A percentile compares a stretch with the other conserved stretches of the same genome.
Evolutionary conservation across 2,113 vertebrate genomes (phyloP).

Genomic region (Mugil cephalus): DNA sequence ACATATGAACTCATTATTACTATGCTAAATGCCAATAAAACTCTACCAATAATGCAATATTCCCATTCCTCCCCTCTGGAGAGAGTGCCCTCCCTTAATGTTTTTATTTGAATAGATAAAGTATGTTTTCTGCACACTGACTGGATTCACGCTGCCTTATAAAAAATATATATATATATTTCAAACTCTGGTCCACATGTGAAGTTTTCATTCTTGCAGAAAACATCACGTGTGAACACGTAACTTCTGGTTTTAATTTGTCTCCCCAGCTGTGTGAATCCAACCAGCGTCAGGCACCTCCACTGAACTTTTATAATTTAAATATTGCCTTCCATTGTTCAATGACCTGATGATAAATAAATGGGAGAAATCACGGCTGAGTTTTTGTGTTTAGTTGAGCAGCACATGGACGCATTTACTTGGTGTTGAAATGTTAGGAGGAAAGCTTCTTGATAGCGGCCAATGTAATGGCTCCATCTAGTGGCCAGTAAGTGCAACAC

Average conservation of each 20-base stretch:
- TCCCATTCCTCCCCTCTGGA: constrained; percentile 43
- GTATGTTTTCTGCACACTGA: constrained; percentile 60
- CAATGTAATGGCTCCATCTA: constrained; percentile 35
- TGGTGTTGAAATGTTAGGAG: background rate
- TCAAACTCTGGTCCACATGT: constrained; percentile 15
- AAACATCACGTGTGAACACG: constrained; percentile 13
- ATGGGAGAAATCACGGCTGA: constrained; percentile 65
- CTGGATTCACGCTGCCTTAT: constrained; percentile 57
- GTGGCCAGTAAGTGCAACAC: constrained; percentile 21
- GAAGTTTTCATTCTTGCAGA: constrained; percentile 13
- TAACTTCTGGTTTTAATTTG: constrained; percentile 15
- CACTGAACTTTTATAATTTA: constrained; percentile 83
- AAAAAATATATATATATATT: background rate
- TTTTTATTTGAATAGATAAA: constrained; percentile 67
- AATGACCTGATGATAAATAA: constrained; percentile 80
- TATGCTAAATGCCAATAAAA: constrained; percentile 72
- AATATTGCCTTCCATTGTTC: constrained; percentile 82
- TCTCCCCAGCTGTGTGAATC: constrained; percentile 48
- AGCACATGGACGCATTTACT: background rate
- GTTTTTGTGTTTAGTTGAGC: constrained; percentile 21
- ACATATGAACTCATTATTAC: constrained; percentile 73
- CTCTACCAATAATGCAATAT: constrained; percentile 70
- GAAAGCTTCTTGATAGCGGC: background rate
- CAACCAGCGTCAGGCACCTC: constrained; percentile 59
- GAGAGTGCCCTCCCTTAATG: constrained; percentile 56